Conservation (phyloP, 92 coral and sea anemone genomes). For the Parazoanthus swiftii region DNA sequence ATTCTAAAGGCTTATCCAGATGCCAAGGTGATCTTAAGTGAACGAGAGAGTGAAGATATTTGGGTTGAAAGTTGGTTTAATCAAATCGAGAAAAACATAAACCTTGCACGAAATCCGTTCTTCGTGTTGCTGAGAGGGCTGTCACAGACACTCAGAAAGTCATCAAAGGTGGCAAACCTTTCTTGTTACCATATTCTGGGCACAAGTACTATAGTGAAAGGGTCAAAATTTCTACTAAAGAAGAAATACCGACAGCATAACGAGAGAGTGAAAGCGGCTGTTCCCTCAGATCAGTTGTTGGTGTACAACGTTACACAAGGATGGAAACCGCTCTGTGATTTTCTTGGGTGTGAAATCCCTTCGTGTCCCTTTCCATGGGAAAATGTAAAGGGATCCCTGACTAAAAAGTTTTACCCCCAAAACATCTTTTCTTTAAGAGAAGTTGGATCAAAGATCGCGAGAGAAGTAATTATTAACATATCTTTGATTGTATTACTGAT, state of each 20-base stretch:
- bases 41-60: background rate
- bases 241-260: slow-evolving; percentile 42
- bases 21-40: background rate
- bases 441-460: background rate
- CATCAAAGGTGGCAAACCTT: background rate
- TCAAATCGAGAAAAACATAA: background rate
- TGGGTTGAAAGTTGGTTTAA: background rate
- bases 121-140: background rate
- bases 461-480: background rate
- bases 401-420: background rate
- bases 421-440: background rate
- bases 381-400: slow-evolving; percentile 25
- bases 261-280: slow-evolving; percentile 35
- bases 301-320: slow-evolving; percentile 47
- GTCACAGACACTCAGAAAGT: background rate
- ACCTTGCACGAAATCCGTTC: background rate
- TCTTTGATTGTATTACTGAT: background rate
- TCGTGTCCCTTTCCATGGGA: slow-evolving; percentile 32
- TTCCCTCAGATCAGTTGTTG: slow-evolving; percentile 29
- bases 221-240: background rate
- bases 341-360: slow-evolving; percentile 28
- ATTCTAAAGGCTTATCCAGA: background rate
- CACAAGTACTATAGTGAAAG: background rate
- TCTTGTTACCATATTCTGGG: background rate
- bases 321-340: slow-evolving; percentile 45